Conservation (phyloP, 2,888 invertebrate genomes). For the Malachius bipustulatus region DNA sequence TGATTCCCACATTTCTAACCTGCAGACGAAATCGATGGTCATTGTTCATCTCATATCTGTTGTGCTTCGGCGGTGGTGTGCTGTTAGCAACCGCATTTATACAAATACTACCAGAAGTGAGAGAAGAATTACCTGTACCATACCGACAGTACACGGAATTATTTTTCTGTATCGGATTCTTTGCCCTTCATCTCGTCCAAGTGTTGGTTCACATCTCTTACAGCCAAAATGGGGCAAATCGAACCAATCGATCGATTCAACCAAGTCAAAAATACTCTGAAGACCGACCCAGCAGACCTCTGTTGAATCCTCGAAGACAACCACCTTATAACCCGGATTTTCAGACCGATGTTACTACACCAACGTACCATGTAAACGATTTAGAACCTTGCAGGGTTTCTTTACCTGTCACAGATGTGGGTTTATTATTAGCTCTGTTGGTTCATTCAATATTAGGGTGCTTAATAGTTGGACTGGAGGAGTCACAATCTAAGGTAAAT, state of each 20-base stretch:
- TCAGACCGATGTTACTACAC: conserved; percentile 29
- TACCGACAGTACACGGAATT: conserved; percentile 47
- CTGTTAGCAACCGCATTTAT: conserved; percentile 62
- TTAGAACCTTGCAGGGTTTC: conserved; percentile 51
- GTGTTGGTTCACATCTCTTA: no score
- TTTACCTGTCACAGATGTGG: conserved; percentile 47
- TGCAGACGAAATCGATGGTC: conserved; percentile 47
- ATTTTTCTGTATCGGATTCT: conserved; percentile 55
- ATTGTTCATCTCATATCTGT: conserved; percentile 51
- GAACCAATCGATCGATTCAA: no score
- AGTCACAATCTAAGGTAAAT: conserved; percentile 46
- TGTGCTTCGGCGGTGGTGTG: conserved; percentile 75
- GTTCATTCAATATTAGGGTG: conserved; percentile 73
- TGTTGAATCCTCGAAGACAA: conserved; percentile 11
- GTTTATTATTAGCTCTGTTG: conserved; percentile 59
- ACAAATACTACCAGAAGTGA: conserved; percentile 72
- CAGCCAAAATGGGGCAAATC: no score
- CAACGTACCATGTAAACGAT: conserved; percentile 54
- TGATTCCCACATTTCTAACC: conserved; percentile 57
- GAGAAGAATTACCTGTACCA: conserved; percentile 38
- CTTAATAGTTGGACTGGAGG: conserved; percentile 68
- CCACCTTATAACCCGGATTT: no score
- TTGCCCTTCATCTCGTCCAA: conserved; percentile 59
- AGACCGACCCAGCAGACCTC: conserved; percentile 5
- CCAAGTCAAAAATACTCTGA: not conserved